phyloP scores from a whole-genome alignment of 2,113 vertebrate species.

The Verasper variegatus region DNA sequence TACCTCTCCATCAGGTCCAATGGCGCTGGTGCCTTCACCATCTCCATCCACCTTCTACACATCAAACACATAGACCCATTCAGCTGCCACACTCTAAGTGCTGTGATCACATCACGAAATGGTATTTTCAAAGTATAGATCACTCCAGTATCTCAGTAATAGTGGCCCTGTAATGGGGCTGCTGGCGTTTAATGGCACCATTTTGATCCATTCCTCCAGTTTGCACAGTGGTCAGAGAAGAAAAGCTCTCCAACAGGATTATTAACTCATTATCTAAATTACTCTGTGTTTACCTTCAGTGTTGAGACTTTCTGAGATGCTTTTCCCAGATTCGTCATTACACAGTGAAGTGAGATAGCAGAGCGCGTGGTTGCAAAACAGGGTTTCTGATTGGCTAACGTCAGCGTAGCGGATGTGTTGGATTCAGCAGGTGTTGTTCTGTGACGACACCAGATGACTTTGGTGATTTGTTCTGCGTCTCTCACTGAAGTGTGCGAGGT shows the following conservation, averaged over 20 bases:
- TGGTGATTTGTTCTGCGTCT: neutral
- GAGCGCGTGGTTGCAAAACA: neutral
- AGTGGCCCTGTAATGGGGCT: neutral
- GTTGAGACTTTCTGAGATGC: neutral
- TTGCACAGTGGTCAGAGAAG: neutral
- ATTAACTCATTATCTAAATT: too few relatives aligned
- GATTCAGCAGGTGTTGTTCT: neutral
- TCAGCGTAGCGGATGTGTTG: neutral
- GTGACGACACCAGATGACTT: neutral
- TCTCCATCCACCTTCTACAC: constrained; percentile 91
- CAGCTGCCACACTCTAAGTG: neutral
- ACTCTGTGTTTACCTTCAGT: neutral
- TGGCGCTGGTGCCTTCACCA: constrained; percentile 88
- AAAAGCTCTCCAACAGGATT: neutral
- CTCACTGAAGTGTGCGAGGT: neutral
- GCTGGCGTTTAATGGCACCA: neutral
- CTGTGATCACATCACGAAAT: neutral
- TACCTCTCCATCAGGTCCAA: constrained; percentile 98
- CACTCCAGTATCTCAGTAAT: neutral
- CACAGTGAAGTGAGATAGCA: neutral
- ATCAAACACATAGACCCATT: constrained; percentile 42
- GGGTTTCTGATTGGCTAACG: too few relatives aligned
- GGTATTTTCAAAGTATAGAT: neutral
- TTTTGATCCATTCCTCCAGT: neutral
- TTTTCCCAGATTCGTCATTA: neutral